Conservation (phyloP, 2,888 invertebrate species). For the Hedychridium roseum region DNA sequence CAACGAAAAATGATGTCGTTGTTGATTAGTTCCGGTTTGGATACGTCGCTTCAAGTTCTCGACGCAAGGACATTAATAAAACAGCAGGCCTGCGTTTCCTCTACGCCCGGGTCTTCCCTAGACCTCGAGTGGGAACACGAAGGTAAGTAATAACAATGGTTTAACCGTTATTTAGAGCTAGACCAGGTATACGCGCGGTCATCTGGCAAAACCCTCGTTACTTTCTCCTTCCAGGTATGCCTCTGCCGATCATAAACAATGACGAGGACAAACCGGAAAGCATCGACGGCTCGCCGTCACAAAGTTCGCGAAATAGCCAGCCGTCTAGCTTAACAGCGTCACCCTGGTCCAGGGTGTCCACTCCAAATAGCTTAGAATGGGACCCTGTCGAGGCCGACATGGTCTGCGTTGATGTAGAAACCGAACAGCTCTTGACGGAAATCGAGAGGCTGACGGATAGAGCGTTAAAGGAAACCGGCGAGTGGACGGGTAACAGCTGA, state of each 20-base stretch:
- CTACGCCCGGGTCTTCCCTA: conserved; percentile 73
- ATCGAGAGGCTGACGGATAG: conserved; percentile 74
- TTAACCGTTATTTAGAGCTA: no score
- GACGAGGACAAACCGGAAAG: conserved; percentile 36
- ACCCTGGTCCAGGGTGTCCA: conserved; percentile 70
- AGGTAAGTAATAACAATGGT: no score
- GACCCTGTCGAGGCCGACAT: conserved; percentile 69
- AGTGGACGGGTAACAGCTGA: conserved; percentile 57
- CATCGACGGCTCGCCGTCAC: conserved; percentile 41
- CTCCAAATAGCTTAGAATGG: conserved; percentile 76
- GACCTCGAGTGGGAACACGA: conserved; percentile 79
- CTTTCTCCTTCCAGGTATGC: conserved; percentile 36
- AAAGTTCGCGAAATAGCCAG: conserved; percentile 49
- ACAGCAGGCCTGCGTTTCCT: conserved; percentile 61
- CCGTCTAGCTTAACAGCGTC: conserved; percentile 57
- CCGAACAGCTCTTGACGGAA: conserved; percentile 72
- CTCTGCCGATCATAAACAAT: conserved; percentile 34
- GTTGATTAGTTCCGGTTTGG: conserved; percentile 58
- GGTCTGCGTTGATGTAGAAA: conserved; percentile 71
- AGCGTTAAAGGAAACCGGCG: conserved; percentile 73
- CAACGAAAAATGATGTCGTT: neutral
- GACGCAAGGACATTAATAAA: conserved; percentile 67
- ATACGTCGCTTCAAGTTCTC: conserved; percentile 70
- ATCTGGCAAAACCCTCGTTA: no score
- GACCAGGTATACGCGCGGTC: no score